Evolutionary conservation across 2,113 vertebrate genomes (phyloP).

Genomic region (Rhagologus leucostigma): DNA sequence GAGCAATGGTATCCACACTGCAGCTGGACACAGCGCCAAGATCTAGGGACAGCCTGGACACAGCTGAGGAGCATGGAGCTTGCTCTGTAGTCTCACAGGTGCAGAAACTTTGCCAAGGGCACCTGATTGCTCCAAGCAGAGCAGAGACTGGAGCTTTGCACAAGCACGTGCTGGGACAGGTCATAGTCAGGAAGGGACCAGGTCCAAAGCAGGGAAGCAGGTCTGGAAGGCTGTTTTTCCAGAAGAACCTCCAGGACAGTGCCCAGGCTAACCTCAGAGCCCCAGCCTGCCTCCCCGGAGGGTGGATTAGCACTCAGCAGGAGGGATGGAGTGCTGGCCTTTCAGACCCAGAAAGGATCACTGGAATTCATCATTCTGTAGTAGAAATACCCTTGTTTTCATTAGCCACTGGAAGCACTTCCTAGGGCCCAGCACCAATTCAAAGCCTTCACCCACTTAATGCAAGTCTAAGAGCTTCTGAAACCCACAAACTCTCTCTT

Average conservation of each 20-base stretch:
- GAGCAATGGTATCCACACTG: rapidly evolving
- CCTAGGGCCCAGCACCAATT: neutral
- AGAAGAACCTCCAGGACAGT: neutral
- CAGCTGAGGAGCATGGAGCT: neutral
- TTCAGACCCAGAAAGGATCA: neutral
- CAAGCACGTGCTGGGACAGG: neutral
- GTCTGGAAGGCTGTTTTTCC: neutral
- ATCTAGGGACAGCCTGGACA: neutral
- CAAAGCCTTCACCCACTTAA: neutral
- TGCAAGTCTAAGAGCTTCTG: neutral
- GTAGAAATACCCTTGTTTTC: neutral
- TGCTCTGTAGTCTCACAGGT: neutral
- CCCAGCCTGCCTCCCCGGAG: neutral
- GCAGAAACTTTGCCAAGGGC: neutral
- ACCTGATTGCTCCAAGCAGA: neutral
- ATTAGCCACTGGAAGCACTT: neutral
- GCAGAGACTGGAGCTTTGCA: neutral
- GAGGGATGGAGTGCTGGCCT: neutral
- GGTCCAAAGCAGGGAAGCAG: neutral
- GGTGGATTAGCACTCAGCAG: neutral
- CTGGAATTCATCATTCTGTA: neutral
- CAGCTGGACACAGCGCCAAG: neutral
- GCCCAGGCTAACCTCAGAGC: neutral
- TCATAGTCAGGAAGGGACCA: neutral
- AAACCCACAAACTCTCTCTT: neutral